phyloP scores from a whole-genome alignment of 2,113 vertebrate genomes.

The Rhinoderma darwinii region DNA sequence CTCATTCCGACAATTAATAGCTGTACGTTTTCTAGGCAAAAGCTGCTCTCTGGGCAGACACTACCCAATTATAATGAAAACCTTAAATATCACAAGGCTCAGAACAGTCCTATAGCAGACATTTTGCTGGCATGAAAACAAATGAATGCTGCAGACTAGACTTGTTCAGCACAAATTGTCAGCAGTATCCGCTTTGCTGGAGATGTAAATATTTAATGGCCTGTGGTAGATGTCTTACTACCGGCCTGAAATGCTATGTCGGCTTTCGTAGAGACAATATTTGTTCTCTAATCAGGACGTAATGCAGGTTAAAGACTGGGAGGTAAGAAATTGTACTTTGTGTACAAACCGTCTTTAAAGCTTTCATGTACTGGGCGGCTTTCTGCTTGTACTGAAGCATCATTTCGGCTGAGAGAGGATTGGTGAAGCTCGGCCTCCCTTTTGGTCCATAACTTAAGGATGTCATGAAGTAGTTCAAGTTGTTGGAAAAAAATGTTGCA shows the following conservation, averaged over 20 bases:
- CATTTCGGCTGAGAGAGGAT: slow-evolving; percentile 85
- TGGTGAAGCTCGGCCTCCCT: slow-evolving; percentile 77
- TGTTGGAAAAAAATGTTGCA: slow-evolving; percentile 94
- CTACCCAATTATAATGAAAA: slow-evolving; percentile 25
- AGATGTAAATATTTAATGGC: slow-evolving; percentile 51
- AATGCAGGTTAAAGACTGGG: slow-evolving; percentile 15
- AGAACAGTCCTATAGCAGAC: neutral
- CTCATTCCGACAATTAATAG: slow-evolving; percentile 20
- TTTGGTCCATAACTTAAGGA: slow-evolving; percentile 83
- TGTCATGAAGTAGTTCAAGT: slow-evolving; percentile 87
- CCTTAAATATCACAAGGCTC: slow-evolving; percentile 31
- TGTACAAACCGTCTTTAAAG: slow-evolving; percentile 84
- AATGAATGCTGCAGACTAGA: slow-evolving; percentile 19
- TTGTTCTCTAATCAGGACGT: slow-evolving; percentile 27
- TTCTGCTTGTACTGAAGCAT: slow-evolving; percentile 93
- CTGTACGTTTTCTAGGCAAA: neutral
- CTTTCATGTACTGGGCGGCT: slow-evolving; percentile 83
- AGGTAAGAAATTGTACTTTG: neutral
- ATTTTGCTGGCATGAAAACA: slow-evolving; percentile 33
- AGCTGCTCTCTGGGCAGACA: neutral
- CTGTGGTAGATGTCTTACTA: neutral
- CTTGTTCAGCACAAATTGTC: slow-evolving; percentile 41
- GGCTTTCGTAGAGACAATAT: slow-evolving; percentile 13
- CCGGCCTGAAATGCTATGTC: neutral
- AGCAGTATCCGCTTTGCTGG: slow-evolving; percentile 25